Base-by-base conservation (phyloP, 2,888 invertebrate genomes). In the Halictus ligatus region DNA sequence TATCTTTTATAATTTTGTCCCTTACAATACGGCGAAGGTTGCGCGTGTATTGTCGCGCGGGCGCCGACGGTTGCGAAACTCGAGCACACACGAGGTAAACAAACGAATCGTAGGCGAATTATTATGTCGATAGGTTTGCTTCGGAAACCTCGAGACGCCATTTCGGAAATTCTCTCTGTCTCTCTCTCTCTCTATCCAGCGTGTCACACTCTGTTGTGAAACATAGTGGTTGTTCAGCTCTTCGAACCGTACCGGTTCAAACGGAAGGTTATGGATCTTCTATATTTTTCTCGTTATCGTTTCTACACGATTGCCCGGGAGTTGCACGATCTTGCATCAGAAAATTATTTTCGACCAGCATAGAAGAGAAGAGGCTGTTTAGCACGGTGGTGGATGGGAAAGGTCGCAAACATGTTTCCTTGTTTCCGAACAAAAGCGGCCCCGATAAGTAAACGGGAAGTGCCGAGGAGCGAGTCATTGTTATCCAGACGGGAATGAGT, bases 401-500 rank as follows among this genome's bases (percentile, higher is more conserved):
- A 69, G 40, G 50, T 78, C 48, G 50, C 48, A 69, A 58, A 40
- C 79, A 75, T 75, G 74, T 73, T 80, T 80, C 7, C 54, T 43
- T 1, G 43, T 69, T 69, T 60, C 13, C 29, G 78, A 81, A 88
- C 78, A 84, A 85, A 85, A 89, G 75, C 60, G 43, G 12, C n/a
- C 60, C 58, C 58, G 88, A 88, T 88, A 91, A 91, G 80, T 79
- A 85, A 88, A 74, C 84, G 80, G 80, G 80, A 86, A 89, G 75
- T 71, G 75, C 35, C 21, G 50, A 54, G 75, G 75, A 74, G 64
- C 88, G 86, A 80, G 89, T 91, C 90, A 90, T 89, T 84, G 67
- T 86, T 89, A 60, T 82, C 72, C 85, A 80, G 81, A 81, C 77
- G 73, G n/a, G 86, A 84, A 82, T 91, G 88, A 88, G 83, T 90